These are phyloP conservation scores for Drosophila fulvimacula DNA, from an alignment of 2,888 invertebrate species.

Conservation along the genomic window DNA sequence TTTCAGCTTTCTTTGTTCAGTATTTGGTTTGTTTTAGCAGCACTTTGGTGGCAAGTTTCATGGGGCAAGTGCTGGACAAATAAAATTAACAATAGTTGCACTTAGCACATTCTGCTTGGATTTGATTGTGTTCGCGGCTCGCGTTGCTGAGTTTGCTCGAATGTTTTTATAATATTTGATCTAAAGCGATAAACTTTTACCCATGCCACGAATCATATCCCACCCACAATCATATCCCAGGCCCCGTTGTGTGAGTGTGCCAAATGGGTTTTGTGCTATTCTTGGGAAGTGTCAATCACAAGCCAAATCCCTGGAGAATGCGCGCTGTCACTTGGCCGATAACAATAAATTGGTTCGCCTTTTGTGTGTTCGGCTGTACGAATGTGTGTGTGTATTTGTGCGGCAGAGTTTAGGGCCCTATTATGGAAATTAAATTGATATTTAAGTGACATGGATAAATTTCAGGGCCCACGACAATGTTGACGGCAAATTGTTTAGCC, in stretches of 20 bases:
- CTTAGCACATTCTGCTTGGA: slow-evolving; percentile 44
- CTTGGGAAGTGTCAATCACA: slow-evolving; percentile 76
- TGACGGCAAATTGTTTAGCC: slow-evolving; percentile 72
- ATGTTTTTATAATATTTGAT: slow-evolving; percentile 68
- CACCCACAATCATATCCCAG: background rate
- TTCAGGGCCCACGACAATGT: slow-evolving; percentile 54
- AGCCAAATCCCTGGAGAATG: slow-evolving; percentile 61
- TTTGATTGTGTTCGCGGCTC: slow-evolving; percentile 42
- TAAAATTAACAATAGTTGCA: slow-evolving; percentile 75
- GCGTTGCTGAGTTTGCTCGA: slow-evolving; percentile 34
- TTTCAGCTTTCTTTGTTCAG: slow-evolving; percentile 30
- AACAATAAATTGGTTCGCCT: slow-evolving; percentile 67
- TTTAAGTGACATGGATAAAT: slow-evolving; percentile 79
- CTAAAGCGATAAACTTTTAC: slow-evolving; percentile 47
- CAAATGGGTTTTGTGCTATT: slow-evolving; percentile 34
- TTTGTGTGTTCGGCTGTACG: slow-evolving; percentile 16
- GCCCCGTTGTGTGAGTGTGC: background rate
- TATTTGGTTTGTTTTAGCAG: slow-evolving; percentile 48
- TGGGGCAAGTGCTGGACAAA: slow-evolving; percentile 66
- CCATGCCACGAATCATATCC: background rate
- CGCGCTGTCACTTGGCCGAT: slow-evolving; percentile 61
- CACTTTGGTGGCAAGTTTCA: slow-evolving; percentile 46
- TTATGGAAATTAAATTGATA: slow-evolving; percentile 82
- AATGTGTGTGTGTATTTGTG: slow-evolving; percentile 26
- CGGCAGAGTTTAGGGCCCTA: slow-evolving; percentile 56